Percentiles rank a stretch among this genome's conserved stretches.
Conservation (phyloP, 2,797 vertebrate genomes). For the Pogonophryne albipinna region DNA sequence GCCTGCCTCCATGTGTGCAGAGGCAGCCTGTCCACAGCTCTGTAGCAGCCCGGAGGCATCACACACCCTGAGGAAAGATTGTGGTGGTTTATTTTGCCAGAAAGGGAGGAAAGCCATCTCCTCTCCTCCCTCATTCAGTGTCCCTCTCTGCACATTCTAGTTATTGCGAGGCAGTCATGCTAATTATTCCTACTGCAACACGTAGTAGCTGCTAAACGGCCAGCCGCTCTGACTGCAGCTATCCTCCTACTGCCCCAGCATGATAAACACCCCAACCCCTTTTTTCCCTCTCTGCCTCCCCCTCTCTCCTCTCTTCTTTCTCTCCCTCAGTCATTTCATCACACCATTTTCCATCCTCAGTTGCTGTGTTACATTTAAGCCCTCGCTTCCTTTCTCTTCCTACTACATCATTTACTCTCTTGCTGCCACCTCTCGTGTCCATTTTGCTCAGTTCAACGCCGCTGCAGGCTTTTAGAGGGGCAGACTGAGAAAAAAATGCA, state of each 20-base stretch:
- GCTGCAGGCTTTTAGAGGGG: constrained; percentile 63
- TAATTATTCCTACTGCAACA: constrained; percentile 82
- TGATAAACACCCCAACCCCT: constrained; percentile 80
- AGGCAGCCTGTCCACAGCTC: constrained; percentile 49
- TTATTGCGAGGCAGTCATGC: constrained; percentile 61
- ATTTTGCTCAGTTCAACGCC: constrained; percentile 62
- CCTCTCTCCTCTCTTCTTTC: constrained; percentile 27
- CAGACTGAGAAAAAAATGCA: constrained; percentile 38
- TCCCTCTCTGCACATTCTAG: constrained; percentile 27
- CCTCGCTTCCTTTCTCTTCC: constrained; percentile 24
- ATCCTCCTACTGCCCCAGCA: constrained; percentile 80
- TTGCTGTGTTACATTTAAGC: constrained; percentile 54
- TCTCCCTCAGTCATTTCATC: constrained; percentile 59
- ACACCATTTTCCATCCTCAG: constrained; percentile 53
- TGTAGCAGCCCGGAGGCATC: constrained; percentile 58
- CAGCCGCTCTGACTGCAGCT: constrained; percentile 75
- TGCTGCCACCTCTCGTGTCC: constrained; percentile 52
- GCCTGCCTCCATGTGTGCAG: constrained; percentile 62
- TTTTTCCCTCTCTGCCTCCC: constrained; percentile 27
- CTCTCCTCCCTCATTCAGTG: constrained; percentile 21
- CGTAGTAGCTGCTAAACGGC: constrained; percentile 76
- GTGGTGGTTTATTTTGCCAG: constrained; percentile 52
- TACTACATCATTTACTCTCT: constrained; percentile 53
- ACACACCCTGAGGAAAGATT: constrained; percentile 54
- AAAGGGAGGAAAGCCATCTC: constrained; percentile 49